Base-by-base conservation (phyloP, 2,797 vertebrate genomes). In the Alectoris magna region DNA sequence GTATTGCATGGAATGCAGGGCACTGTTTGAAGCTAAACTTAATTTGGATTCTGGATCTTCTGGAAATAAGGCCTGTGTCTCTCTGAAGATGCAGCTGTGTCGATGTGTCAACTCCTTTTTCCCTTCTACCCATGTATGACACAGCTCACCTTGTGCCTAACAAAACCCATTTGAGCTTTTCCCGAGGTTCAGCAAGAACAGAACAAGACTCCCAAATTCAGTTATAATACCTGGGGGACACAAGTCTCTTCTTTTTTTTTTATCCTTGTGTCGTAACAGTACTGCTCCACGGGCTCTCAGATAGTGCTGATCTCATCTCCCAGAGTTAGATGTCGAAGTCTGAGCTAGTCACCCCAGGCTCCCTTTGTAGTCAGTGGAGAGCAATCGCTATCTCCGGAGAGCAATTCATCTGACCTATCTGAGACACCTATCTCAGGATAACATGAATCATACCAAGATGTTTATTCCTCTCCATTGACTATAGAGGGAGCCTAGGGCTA, bases 401-500 rank as follows among this genome's bases (percentile, higher is more conserved):
- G 92, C 87, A 95, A 93, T 96, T 81, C 94, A 81, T 91, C 95
- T 94, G 95, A 96, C 95, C 96, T 96, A 96, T 96, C 96, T 95
- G 24, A 91, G 92, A 93, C 95, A 93, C 87, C 85, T 96, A 96
- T 96, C 96, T 96, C 95, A 81, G 95, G 91, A 91, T 92, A 95
- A 90, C 92, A 94, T 96, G 96, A 96, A 95, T 96, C 96, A 96
- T 78, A 69, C 87, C 67, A 43, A 95, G 95, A 96, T 91, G 96
- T 92, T 96, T 95, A 96, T 96, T 96, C 91, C 95, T 96, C 95
- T 85, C 87, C 92, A 92, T 91, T 96, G 94, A 95, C 94, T 96
- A 94, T 86, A 94, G 94, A 96, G 94, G 96, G 76, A 96, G 96
- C 95, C 95, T 96, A 95, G 91, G 96, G 95, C 95, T 96, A 96